Evolutionary conservation across 2,797 vertebrate species (phyloP).

Genomic region (Sebastes iracundus): DNA sequence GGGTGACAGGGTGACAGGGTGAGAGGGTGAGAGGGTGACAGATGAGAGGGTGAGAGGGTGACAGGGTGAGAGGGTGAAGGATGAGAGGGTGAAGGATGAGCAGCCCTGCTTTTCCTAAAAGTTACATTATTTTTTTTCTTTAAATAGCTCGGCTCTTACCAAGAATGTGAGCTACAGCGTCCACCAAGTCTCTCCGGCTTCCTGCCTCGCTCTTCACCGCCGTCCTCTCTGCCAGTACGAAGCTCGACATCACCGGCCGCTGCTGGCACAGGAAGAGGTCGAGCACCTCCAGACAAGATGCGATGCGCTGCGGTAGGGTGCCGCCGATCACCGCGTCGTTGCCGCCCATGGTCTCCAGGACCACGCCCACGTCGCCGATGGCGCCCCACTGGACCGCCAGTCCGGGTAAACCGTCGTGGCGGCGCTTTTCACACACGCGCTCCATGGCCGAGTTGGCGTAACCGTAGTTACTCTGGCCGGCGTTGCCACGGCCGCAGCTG

Average conservation of each 20-base stretch:
- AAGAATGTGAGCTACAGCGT: slow-evolving; percentile 92
- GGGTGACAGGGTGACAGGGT: too few relatives aligned
- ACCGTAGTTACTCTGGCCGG: slow-evolving; percentile 95
- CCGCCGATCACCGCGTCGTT: slow-evolving; percentile 89
- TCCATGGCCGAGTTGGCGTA: slow-evolving; percentile 98
- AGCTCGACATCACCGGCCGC: slow-evolving; percentile 91
- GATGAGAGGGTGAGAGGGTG: too few relatives aligned
- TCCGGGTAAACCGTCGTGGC: slow-evolving; percentile 87
- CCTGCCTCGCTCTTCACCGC: slow-evolving; percentile 71
- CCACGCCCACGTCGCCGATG: slow-evolving; percentile 93
- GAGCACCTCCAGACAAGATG: slow-evolving; percentile 93
- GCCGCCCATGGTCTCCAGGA: slow-evolving; percentile 89
- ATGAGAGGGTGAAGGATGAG: background rate
- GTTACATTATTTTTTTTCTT: background rate
- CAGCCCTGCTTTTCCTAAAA: background rate
- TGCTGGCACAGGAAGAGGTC: slow-evolving; percentile 91
- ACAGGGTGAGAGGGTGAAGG: too few relatives aligned
- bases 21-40: too few relatives aligned
- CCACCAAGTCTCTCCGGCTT: slow-evolving; percentile 85
- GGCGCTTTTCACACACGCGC: slow-evolving; percentile 92
- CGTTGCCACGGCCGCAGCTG: slow-evolving; percentile 95
- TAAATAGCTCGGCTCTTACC: slow-evolving; percentile 77
- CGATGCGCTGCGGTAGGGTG: slow-evolving; percentile 91
- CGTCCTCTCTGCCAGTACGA: slow-evolving; percentile 90
- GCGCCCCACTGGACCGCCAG: slow-evolving; percentile 96